Conservation (phyloP, 1,140 invertebrate species). For the Rhagoletis pomonella region DNA sequence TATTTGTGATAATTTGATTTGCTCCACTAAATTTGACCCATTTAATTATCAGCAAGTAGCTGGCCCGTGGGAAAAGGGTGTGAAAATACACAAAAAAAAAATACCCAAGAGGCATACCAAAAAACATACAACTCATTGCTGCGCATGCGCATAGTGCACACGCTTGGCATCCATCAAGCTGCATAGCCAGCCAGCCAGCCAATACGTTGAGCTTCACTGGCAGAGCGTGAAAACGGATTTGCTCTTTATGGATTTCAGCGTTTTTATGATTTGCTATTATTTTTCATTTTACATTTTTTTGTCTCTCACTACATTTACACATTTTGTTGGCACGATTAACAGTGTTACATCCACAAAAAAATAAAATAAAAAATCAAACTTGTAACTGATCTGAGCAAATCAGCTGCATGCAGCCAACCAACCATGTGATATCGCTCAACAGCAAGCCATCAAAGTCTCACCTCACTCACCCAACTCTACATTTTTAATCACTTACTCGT, state of each 20-base stretch:
- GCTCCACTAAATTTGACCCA: conserved; percentile 7
- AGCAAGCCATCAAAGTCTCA: background rate
- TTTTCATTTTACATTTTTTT: conserved; percentile 8
- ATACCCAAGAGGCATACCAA: background rate
- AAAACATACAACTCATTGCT: conserved; percentile 2
- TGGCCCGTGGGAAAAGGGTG: background rate
- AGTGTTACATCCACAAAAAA: background rate
- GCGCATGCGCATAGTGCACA: conserved; percentile 36
- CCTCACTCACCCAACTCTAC: background rate
- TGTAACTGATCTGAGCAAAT: conserved; percentile 41
- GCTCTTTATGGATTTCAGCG: conserved; percentile 28
- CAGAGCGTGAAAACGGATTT: conserved; percentile 46
- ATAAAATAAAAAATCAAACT: background rate
- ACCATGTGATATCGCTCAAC: conserved; percentile 34
- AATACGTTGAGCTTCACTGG: conserved; percentile 14
- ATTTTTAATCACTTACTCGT: conserved; percentile 27
- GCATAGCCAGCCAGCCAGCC: background rate
- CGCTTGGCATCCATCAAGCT: background rate
- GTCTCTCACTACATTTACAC: conserved; percentile 10
- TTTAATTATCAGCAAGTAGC: background rate
- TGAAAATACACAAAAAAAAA: background rate
- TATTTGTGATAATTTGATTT: background rate
- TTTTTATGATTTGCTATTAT: conserved; percentile 2
- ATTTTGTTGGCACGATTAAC: background rate
- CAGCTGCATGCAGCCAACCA: conserved; percentile 22